Conservation (phyloP, 1,140 invertebrate genomes). For the Monochamus saltuarius region DNA sequence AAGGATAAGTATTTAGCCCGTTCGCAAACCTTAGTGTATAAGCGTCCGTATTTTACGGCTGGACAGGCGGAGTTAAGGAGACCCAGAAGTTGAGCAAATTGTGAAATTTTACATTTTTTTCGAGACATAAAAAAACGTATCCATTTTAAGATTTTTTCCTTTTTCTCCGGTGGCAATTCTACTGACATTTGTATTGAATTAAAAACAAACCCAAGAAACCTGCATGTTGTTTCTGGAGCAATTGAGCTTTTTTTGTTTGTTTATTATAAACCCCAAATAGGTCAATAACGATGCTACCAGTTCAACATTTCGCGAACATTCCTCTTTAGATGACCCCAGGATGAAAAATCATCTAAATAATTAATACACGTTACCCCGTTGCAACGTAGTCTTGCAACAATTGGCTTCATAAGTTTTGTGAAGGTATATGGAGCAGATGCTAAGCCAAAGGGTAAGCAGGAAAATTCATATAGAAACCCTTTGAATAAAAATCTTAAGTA, state of each 20-base stretch:
- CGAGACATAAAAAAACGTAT: too few species aligned
- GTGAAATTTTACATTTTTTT: neutral
- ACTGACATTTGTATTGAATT: too few species aligned
- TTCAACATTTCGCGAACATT: neutral
- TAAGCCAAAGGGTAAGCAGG: neutral
- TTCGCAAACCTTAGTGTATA: constrained; percentile 11
- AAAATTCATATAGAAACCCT: neutral
- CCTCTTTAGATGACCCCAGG: neutral
- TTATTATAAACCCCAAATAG: neutral
- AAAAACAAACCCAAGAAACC: neutral
- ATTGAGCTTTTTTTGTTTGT: neutral
- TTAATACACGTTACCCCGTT: constrained; percentile 1
- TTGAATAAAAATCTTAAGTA: neutral
- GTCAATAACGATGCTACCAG: neutral
- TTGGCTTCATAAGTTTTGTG: constrained; percentile 9
- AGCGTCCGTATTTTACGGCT: constrained; percentile 7
- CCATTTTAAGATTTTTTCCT: too few species aligned
- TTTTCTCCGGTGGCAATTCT: too few species aligned
- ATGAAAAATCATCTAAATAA: constrained; percentile 16
- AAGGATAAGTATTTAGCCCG: constrained; percentile 1
- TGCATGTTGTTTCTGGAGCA: neutral
- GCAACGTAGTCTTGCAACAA: neutral
- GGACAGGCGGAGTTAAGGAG: neutral
- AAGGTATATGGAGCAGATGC: neutral
- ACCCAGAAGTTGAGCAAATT: neutral